Conservation (phyloP, 2,113 vertebrate genomes). For the Lepus timidus region DNA sequence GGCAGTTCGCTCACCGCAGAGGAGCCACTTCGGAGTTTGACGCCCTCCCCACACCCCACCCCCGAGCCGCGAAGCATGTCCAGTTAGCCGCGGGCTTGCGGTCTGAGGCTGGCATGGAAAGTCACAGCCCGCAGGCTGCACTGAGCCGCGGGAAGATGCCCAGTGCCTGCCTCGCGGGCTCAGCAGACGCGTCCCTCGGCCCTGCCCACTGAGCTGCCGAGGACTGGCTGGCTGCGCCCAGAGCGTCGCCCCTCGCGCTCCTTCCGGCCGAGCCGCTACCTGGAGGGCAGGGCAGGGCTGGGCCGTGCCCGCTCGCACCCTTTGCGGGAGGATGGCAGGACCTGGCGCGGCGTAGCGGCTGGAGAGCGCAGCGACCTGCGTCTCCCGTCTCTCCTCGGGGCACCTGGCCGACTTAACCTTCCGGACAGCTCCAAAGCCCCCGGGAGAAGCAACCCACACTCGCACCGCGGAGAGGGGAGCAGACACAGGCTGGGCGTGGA, state of each 20-base stretch:
- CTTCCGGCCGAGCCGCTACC: neutral
- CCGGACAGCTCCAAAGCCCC: neutral
- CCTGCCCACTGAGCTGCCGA: neutral
- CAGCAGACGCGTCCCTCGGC: neutral
- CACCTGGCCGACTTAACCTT: neutral
- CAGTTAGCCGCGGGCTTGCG: neutral
- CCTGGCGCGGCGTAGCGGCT: neutral
- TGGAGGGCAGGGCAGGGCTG: neutral
- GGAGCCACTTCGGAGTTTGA: constrained; percentile 38
- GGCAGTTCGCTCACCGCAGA: neutral
- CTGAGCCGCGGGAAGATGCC: constrained; percentile 32
- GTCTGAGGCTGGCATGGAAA: constrained; percentile 44
- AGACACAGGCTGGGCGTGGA: neutral
- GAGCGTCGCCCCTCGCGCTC: neutral
- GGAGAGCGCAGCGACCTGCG: neutral
- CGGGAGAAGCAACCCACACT: neutral
- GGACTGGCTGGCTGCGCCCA: neutral
- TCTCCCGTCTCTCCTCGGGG: neutral
- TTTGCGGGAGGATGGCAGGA: constrained; percentile 32
- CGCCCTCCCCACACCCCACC: neutral
- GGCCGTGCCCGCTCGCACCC: neutral
- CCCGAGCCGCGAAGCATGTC: constrained; percentile 33
- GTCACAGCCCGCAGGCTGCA: constrained; percentile 40
- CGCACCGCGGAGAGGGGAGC: neutral
- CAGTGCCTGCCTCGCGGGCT: neutral